These are phyloP conservation scores for Sylvilagus bachmani DNA, from an alignment of 2,113 vertebrate species.

Conservation along the genomic window DNA sequence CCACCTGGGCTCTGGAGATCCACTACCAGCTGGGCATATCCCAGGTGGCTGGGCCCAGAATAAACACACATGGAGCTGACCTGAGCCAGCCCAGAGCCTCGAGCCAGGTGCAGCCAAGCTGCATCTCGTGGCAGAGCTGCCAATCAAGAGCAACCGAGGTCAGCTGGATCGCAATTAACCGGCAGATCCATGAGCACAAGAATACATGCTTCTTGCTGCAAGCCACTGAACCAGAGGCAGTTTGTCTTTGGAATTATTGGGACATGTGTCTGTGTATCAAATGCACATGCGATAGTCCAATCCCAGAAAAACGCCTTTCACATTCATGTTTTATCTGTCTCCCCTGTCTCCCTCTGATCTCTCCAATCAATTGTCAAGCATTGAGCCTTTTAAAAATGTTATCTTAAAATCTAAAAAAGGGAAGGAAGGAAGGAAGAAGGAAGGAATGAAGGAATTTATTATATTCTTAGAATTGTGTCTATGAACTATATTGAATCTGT, in stretches of 20 bases:
- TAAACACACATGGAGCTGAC: background rate
- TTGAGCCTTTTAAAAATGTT: too few species aligned
- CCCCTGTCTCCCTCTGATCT: background rate
- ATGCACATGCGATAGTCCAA: background rate
- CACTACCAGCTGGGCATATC: accelerated
- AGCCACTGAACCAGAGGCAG: background rate
- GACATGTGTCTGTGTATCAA: too few species aligned
- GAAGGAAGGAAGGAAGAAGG: too few species aligned
- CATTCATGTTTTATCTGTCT: background rate
- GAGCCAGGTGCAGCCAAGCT: background rate
- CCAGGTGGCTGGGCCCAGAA: background rate
- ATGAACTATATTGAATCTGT: too few species aligned
- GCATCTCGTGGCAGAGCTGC: background rate
- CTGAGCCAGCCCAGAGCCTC: background rate
- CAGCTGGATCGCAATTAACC: background rate
- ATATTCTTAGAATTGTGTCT: too few species aligned
- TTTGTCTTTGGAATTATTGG: background rate
- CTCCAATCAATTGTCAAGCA: background rate
- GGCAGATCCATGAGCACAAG: background rate
- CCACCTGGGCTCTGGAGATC: background rate
- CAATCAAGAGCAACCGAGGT: too few species aligned
- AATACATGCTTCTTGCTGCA: background rate
- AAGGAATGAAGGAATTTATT: too few species aligned
- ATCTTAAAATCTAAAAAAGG: too few species aligned
- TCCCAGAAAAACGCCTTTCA: background rate